phyloP scores from a whole-genome alignment of 2,888 invertebrate species.

The Zeuzera pyrina region DNA sequence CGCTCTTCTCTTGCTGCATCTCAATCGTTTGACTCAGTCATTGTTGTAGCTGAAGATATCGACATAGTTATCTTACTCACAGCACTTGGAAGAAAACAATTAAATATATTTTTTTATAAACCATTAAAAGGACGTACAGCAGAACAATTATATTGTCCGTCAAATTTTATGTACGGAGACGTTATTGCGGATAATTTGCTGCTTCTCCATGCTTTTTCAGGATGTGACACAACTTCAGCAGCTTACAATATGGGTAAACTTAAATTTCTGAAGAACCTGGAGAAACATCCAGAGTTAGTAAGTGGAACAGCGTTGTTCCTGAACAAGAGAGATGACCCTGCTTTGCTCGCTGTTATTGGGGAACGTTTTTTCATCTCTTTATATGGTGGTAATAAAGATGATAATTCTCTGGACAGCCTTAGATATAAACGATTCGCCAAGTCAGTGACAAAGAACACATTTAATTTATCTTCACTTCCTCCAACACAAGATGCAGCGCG shows the following conservation, averaged over 20 bases:
- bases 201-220: constrained; percentile 10
- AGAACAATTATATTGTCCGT: constrained; percentile 2
- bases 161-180: constrained; percentile 2
- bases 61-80: constrained; percentile 1
- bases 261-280: constrained; percentile 4
- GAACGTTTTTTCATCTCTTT: constrained; percentile 11
- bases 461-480: constrained; percentile 8
- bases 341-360: constrained; percentile 6
- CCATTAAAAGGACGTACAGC: constrained; percentile 2
- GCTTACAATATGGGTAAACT: constrained; percentile 7
- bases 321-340: constrained; percentile 6
- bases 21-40: constrained; percentile 3
- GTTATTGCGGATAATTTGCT: constrained; percentile 5
- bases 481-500: constrained; percentile 9
- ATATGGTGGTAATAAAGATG: constrained; percentile 11
- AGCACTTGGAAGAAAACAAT: constrained; percentile 1
- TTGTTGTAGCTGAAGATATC: constrained; percentile 1
- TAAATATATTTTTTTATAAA: constrained; percentile 1
- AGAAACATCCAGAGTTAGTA: constrained; percentile 9
- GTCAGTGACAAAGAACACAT: constrained; percentile 6
- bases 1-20: constrained; percentile 7
- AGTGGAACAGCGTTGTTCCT: constrained; percentile 11
- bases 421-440: constrained; percentile 13
- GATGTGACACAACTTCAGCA: constrained; percentile 9
- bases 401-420: constrained; percentile 10